These are phyloP conservation scores for Bovichtus variegatus DNA, from an alignment of 2,797 vertebrate species.

Conservation along the genomic window DNA sequence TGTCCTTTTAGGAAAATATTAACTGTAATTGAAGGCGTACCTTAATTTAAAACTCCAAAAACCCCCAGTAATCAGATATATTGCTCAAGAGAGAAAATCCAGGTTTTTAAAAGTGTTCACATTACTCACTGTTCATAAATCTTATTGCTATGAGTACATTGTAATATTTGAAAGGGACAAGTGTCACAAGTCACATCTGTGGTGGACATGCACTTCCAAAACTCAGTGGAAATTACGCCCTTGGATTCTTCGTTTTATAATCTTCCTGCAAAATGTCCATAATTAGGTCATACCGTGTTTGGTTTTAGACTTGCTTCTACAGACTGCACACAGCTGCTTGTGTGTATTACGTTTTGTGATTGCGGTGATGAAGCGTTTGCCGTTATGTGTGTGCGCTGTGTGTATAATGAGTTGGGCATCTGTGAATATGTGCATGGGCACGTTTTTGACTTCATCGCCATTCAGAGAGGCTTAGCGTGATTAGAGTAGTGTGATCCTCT, in stretches of 20 bases:
- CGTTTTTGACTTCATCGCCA: constrained; percentile 79
- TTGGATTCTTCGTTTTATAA: constrained; percentile 12
- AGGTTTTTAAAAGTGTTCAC: background rate
- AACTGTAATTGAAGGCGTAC: background rate
- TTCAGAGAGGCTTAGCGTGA: constrained; percentile 80
- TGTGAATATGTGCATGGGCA: constrained; percentile 78
- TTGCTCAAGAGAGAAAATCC: background rate
- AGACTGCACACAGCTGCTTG: constrained; percentile 39
- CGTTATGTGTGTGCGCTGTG: constrained; percentile 14
- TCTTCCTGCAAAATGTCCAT: constrained; percentile 39
- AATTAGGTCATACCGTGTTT: constrained; percentile 52
- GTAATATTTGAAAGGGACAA: background rate
- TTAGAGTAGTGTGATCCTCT: constrained; percentile 78
- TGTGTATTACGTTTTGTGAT: constrained; percentile 37
- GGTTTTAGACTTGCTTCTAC: constrained; percentile 33
- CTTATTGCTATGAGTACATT: background rate
- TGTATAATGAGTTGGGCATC: constrained; percentile 62
- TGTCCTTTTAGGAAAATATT: background rate
- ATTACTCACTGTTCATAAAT: background rate
- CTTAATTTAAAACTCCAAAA: constrained; percentile 2
- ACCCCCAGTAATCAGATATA: constrained; percentile 4
- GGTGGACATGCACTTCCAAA: background rate
- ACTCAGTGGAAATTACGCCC: background rate
- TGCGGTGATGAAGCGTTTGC: constrained; percentile 46
- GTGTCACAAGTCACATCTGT: background rate